Conservation (phyloP, 2,797 vertebrate genomes). For the Enteromius radiatus region DNA sequence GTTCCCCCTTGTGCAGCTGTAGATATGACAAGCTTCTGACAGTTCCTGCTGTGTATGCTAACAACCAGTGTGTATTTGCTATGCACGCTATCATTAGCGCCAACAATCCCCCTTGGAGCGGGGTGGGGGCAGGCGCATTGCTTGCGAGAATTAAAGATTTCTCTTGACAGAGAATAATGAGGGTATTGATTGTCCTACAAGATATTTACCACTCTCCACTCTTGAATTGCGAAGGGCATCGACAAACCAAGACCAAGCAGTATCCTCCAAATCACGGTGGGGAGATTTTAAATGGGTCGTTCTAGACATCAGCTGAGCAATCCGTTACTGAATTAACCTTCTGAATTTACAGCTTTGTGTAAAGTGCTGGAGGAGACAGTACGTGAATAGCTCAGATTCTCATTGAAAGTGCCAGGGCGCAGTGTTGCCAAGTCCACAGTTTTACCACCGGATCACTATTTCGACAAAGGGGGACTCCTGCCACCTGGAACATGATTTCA, state of each 20-base stretch:
- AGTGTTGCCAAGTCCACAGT: neutral
- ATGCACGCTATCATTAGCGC: neutral
- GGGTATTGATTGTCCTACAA: constrained; percentile 72
- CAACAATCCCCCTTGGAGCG: neutral
- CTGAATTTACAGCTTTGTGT: constrained; percentile 8
- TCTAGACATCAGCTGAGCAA: neutral
- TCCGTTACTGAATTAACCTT: neutral
- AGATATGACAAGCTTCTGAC: constrained; percentile 61
- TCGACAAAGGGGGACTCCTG: neutral
- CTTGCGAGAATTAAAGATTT: constrained; percentile 74
- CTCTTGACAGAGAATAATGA: constrained; percentile 78
- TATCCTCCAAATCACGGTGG: constrained; percentile 54
- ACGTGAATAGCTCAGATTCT: neutral
- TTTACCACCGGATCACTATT: neutral
- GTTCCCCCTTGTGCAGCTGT: constrained; percentile 27
- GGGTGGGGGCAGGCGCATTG: constrained; percentile 49
- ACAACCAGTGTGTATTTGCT: constrained; percentile 62
- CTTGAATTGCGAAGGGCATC: constrained; percentile 61
- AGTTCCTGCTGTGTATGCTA: constrained; percentile 53
- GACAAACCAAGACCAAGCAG: constrained; percentile 58
- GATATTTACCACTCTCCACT: constrained; percentile 75
- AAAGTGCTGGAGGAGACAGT: constrained; percentile 2
- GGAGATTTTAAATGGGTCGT: constrained; percentile 46
- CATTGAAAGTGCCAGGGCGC: neutral
- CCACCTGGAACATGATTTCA: neutral